A percentile compares a stretch with the other conserved stretches of the same genome.
phyloP scores from a whole-genome alignment of 2,888 invertebrate species.

The Andrena praecox region DNA sequence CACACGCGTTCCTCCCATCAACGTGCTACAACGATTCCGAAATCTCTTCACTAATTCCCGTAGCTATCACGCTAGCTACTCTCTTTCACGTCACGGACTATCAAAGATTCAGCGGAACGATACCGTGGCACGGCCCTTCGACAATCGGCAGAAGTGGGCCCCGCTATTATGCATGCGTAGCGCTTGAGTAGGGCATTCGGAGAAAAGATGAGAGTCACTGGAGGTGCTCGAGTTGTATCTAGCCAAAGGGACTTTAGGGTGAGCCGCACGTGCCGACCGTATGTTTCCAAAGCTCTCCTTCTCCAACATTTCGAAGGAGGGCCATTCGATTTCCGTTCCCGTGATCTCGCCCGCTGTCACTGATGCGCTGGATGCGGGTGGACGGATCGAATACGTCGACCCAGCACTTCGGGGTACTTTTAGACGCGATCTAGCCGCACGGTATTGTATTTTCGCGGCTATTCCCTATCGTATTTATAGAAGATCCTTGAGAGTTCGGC shows the following conservation, averaged over 20 bases:
- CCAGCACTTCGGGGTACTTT: too few species aligned
- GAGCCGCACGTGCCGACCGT: slow-evolving; percentile 78
- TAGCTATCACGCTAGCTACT: too few species aligned
- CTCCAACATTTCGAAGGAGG: slow-evolving; percentile 49
- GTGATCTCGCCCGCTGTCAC: slow-evolving; percentile 38
- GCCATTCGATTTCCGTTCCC: slow-evolving; percentile 72
- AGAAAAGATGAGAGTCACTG: slow-evolving; percentile 71
- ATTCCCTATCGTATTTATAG: slow-evolving; percentile 34
- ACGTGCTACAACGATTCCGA: not conserved
- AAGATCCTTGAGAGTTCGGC: slow-evolving; percentile 23
- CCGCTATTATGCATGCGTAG: slow-evolving; percentile 1
- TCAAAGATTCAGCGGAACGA: not conserved
- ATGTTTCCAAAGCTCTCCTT: slow-evolving; percentile 71
- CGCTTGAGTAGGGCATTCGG: slow-evolving; percentile 39
- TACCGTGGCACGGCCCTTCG: too few species aligned
- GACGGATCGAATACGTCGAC: too few species aligned
- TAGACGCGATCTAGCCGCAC: not conserved
- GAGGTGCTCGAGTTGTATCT: slow-evolving; percentile 41
- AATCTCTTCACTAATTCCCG: not conserved
- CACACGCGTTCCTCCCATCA: not conserved
- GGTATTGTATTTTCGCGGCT: slow-evolving; percentile 8
- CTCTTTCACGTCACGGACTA: too few species aligned
- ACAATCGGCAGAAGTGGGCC: not conserved
- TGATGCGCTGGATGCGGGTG: slow-evolving; percentile 21
- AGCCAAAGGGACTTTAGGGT: slow-evolving; percentile 63